Percentiles rank a stretch among this genome's conserved stretches.
phyloP scores from a whole-genome alignment of 2,797 vertebrate genomes.

The Rhodeus uyekii region DNA sequence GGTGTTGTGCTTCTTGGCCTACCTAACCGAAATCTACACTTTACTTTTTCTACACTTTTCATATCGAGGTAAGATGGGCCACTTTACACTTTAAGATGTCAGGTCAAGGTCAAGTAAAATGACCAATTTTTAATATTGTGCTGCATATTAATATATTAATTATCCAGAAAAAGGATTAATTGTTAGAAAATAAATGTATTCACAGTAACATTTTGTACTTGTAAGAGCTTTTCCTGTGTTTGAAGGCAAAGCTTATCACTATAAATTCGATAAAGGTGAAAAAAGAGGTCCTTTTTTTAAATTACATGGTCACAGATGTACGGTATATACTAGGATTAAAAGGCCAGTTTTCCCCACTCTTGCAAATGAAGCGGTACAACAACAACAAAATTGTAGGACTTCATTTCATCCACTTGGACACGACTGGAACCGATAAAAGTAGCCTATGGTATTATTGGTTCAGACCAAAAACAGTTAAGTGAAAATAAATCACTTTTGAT shows the following conservation, averaged over 20 bases:
- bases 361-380: too few species aligned
- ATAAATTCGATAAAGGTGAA: background rate
- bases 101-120: background rate
- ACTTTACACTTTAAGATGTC: background rate
- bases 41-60: too few species aligned
- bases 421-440: background rate
- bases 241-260: background rate
- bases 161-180: too few species aligned
- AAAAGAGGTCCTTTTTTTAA: background rate
- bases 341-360: background rate
- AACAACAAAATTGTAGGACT: background rate
- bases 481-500: background rate
- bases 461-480: background rate
- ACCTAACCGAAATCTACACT: background rate
- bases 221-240: background rate
- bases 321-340: background rate
- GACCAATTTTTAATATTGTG: too few species aligned
- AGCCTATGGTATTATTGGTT: background rate
- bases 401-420: background rate
- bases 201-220: background rate
- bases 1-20: background rate
- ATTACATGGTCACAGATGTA: background rate
- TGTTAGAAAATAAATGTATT: too few species aligned
- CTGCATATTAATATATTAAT: too few species aligned
- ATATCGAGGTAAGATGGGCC: background rate